phyloP scores from a whole-genome alignment of 2,888 invertebrate species.

The Pandemis cinnamomeana region DNA sequence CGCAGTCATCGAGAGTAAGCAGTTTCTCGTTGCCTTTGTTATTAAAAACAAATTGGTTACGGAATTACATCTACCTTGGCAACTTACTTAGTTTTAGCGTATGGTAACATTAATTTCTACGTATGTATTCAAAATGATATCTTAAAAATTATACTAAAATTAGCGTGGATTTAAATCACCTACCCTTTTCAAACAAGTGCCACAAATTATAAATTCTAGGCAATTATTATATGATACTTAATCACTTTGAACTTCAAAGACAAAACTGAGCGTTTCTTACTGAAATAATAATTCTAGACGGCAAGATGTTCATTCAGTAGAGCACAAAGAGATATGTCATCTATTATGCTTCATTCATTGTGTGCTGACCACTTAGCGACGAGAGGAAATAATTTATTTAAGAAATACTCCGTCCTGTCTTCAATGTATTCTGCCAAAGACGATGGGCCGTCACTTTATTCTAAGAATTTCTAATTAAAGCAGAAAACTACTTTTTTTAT shows the following conservation, averaged over 20 bases:
- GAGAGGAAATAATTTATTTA: conserved; percentile 80
- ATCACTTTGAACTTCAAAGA: conserved; percentile 63
- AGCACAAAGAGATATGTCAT: conserved; percentile 73
- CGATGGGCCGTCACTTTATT: not conserved
- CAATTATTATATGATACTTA: conserved; percentile 61
- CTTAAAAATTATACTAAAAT: not conserved
- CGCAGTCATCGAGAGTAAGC: conserved; percentile 37
- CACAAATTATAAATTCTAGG: conserved; percentile 46
- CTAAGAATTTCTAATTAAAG: conserved; percentile 7
- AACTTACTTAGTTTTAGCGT: not conserved
- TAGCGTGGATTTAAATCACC: not conserved
- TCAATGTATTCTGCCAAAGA: conserved; percentile 49
- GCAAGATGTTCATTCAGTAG: conserved; percentile 64
- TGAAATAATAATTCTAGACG: conserved; percentile 60
- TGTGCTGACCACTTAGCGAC: conserved; percentile 73
- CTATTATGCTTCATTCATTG: conserved; percentile 75
- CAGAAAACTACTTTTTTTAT: conserved; percentile 1
- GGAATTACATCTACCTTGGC: not conserved
- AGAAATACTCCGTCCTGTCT: conserved; percentile 59
- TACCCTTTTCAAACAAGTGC: conserved; percentile 22
- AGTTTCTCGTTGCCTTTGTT: conserved; percentile 37
- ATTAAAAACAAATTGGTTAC: conserved; percentile 33
- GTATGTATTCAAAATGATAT: not conserved
- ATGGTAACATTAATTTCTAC: not conserved
- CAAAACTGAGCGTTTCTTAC: conserved; percentile 36